Conservation (phyloP, 2,797 vertebrate species). For the Siniperca obscura region DNA sequence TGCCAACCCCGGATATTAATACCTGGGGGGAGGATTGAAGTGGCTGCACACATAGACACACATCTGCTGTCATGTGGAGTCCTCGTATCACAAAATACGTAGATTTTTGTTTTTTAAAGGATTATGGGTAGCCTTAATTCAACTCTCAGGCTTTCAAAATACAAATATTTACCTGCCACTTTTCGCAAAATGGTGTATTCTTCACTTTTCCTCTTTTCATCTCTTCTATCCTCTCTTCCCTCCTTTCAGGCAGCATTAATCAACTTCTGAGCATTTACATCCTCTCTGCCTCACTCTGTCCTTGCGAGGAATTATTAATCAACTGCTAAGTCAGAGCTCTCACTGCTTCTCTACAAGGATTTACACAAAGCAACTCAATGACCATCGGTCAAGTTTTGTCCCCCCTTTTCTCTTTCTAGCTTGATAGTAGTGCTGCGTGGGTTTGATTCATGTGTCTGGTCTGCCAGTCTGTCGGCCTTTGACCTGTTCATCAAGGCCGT, state of each 20-base stretch:
- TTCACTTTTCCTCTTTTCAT: neutral
- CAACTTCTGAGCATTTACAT: constrained; percentile 33
- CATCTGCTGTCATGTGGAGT: constrained; percentile 7
- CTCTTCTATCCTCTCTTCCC: neutral
- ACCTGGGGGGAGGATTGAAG: constrained; percentile 35
- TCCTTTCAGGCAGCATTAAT: constrained; percentile 34
- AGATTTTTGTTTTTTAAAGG: neutral
- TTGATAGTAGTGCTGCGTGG: neutral
- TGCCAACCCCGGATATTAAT: constrained; percentile 76
- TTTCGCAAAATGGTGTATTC: neutral
- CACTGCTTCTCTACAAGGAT: constrained; percentile 32
- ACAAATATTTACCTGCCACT: neutral
- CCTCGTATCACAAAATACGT: neutral
- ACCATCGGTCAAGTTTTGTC: constrained; percentile 12
- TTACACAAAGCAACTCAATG: constrained; percentile 58
- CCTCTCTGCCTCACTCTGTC: neutral
- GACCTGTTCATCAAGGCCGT: constrained; percentile 49
- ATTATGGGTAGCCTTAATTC: neutral
- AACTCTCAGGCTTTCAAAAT: neutral
- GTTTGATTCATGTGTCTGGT: constrained; percentile 62
- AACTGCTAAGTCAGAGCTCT: constrained; percentile 8
- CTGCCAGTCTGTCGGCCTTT: constrained; percentile 47
- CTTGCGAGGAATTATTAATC: constrained; percentile 32
- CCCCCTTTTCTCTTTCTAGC: constrained; percentile 9
- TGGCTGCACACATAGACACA: constrained; percentile 6